Conservation (phyloP, 1,140 invertebrate genomes). For the Sarcophaga bullata region DNA sequence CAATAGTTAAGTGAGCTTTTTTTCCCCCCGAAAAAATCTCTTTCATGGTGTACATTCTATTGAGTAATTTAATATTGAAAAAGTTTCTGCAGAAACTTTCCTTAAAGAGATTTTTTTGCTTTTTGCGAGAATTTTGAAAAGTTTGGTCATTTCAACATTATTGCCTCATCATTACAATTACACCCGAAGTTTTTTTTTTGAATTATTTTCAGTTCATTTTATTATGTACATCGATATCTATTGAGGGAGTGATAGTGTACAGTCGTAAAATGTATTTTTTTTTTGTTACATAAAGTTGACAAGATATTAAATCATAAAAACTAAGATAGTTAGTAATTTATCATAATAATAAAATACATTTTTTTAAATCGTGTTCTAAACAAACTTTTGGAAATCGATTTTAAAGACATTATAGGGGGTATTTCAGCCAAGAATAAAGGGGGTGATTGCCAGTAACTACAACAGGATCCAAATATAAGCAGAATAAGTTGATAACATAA, state of each 20-base stretch:
- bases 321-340: too few relatives aligned
- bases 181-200: background rate
- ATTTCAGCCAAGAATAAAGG: too few relatives aligned
- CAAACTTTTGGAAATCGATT: too few relatives aligned
- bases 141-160: constrained; percentile 61
- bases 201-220: too few relatives aligned
- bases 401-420: too few relatives aligned
- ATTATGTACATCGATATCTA: too few relatives aligned
- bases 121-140: constrained; percentile 46
- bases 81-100: background rate
- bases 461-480: too few relatives aligned
- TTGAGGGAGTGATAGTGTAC: background rate
- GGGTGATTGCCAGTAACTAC: too few relatives aligned
- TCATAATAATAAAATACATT: too few relatives aligned
- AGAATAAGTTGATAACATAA: too few relatives aligned
- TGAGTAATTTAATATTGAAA: constrained; percentile 8
- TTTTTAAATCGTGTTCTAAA: too few relatives aligned
- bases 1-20: background rate
- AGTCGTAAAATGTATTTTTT: too few relatives aligned
- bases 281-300: background rate
- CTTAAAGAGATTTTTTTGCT: background rate
- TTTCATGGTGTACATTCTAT: background rate
- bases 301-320: background rate
- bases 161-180: constrained; percentile 50
- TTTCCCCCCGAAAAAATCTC: background rate